Conservation (phyloP, 2,113 vertebrate genomes). For the Megaceryle torquata region DNA sequence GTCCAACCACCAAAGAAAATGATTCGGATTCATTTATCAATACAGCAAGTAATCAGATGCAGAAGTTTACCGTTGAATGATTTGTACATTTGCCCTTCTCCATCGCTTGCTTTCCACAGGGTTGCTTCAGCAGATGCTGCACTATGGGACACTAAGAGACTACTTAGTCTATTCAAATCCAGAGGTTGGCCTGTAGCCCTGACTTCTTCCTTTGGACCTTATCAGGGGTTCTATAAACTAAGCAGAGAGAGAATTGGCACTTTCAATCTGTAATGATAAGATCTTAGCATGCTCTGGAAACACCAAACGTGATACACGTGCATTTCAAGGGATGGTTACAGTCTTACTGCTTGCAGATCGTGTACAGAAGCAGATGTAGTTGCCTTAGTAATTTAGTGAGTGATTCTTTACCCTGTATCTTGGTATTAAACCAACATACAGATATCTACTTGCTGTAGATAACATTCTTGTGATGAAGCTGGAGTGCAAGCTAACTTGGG, state of each 20-base stretch:
- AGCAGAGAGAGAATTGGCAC: not conserved
- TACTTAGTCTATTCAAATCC: not conserved
- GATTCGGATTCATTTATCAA: not conserved
- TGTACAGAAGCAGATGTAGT: not conserved
- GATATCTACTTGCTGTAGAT: not conserved
- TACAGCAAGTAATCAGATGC: not conserved
- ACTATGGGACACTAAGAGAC: no score
- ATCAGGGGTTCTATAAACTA: not conserved
- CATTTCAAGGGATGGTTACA: not conserved
- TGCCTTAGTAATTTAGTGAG: not conserved
- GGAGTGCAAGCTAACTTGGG: not conserved
- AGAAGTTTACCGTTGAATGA: not conserved
- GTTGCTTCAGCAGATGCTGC: not conserved
- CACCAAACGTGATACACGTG: not conserved
- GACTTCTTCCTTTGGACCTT: not conserved
- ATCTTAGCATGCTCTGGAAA: no score
- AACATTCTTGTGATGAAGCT: not conserved
- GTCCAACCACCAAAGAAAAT: not conserved
- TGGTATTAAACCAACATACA: not conserved
- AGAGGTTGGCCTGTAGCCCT: not conserved
- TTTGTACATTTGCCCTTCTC: not conserved
- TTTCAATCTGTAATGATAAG: not conserved
- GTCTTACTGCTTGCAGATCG: not conserved
- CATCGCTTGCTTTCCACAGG: not conserved
- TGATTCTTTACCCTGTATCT: not conserved